Evolutionary conservation across 1,140 invertebrate species (phyloP), one percentile per base, ranked within the genome.

Genomic region (Acromyrmex echinatior): DNA sequence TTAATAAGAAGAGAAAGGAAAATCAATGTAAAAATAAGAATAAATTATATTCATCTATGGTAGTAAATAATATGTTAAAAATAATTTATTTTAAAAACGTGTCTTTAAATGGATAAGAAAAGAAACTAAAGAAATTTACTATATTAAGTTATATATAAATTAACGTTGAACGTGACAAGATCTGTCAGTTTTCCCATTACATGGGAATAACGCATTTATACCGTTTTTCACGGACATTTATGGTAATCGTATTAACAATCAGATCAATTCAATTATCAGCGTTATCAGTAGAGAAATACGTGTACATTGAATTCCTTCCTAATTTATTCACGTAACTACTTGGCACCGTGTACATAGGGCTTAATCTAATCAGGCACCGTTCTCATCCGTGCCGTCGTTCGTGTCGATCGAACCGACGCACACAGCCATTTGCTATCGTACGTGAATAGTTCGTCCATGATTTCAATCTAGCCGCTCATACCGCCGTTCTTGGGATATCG

Each of bases 321-420:
- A 87, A 90, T 89, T 89, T 90, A 89, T 90, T 87, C 88, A n/a
- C 78, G 58, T 87, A 82, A 78, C 88, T 84, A 74, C 71, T 84
- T 76, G 80, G 53, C 88, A 45, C 77, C 51, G 12, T 51, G 80
- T 62, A 82, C 68, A 49, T 51, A 84, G 58, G 49, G 58, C 65
- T 49, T 87, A 82, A 90, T 90, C 85, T 90, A 87, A 90, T 89
- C 88, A 68, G 62, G 45, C 62, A 9, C 49, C 31, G 74, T 45
- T 21, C 71, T 65, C 21, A 45, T 65, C 63, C 28, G 12, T 60
- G 6, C 58, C 66, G 39, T 82, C 88, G 79, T 77, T 87, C 66
- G 58, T 51, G 35, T 53, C 60, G 88, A 90, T 89, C 85, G 77
- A 70, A 81, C 58, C 82, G 63, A 81, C 35, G 35, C 74, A 78